phyloP scores from a whole-genome alignment of 2,113 vertebrate genomes.

The Neofelis nebulosa region DNA sequence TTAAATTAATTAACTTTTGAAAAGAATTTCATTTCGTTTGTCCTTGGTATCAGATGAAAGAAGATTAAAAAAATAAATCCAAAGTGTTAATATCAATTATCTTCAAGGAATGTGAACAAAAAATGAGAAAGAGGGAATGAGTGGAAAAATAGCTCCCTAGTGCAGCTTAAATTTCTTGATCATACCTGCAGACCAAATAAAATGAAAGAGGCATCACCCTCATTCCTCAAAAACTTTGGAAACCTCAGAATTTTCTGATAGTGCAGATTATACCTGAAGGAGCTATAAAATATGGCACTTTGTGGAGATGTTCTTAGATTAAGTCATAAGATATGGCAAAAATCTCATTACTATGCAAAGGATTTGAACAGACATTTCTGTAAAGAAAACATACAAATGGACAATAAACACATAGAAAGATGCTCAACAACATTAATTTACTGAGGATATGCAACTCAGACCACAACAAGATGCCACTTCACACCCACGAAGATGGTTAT shows the following conservation, averaged over 20 bases:
- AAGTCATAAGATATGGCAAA: conserved; percentile 5
- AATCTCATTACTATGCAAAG: neutral
- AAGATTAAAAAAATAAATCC: conserved; percentile 57
- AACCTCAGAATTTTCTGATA: conserved; percentile 15
- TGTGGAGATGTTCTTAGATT: conserved; percentile 41
- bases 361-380: conserved; percentile 3
- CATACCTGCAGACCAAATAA: conserved; percentile 52
- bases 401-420: neutral
- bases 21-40: conserved; percentile 58
- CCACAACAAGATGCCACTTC: neutral
- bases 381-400: neutral
- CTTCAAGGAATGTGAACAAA: conserved; percentile 28
- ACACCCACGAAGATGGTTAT: neutral
- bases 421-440: neutral
- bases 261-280: conserved; percentile 52
- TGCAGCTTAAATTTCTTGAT: conserved; percentile 61
- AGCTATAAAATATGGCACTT: conserved; percentile 55
- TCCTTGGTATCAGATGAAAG: conserved; percentile 59
- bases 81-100: conserved; percentile 65
- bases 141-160: conserved; percentile 35
- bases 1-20: conserved; percentile 61
- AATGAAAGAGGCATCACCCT: neutral
- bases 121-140: conserved; percentile 24
- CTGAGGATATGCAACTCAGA: conserved; percentile 30
- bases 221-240: conserved; percentile 63